These are phyloP conservation scores for Drosophila peninsularis DNA, from an alignment of 2,888 invertebrate species.

Conservation along the genomic window DNA sequence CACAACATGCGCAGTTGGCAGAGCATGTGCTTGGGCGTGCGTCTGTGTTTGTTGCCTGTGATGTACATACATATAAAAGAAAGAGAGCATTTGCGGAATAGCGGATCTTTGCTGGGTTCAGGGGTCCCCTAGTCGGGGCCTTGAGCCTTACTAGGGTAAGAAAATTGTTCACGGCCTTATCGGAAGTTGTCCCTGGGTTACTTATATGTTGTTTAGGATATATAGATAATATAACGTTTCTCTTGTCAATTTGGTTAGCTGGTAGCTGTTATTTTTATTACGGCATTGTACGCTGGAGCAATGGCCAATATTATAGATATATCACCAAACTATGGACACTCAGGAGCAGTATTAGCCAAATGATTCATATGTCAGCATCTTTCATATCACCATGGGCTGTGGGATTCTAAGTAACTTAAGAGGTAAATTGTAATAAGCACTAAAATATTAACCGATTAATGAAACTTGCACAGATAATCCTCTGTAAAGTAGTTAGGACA, in stretches of 20 bases:
- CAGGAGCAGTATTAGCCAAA: conserved; percentile 90
- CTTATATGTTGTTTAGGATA: conserved; percentile 88
- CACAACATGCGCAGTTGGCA: no score
- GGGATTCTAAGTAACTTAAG: conserved; percentile 87
- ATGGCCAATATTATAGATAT: conserved; percentile 92
- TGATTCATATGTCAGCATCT: conserved; percentile 91
- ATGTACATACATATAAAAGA: no score
- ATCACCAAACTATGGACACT: conserved; percentile 89
- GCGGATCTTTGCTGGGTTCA: no score
- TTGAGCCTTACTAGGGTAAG: conserved; percentile 88
- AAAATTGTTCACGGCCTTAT: conserved; percentile 88
- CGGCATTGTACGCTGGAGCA: conserved; percentile 90
- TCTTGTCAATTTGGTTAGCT: conserved; percentile 89
- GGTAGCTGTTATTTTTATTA: conserved; percentile 89
- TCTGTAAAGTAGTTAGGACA: no score
- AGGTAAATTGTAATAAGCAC: conserved; percentile 85
- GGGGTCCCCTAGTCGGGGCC: no score
- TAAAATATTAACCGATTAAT: not conserved
- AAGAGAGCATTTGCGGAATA: no score
- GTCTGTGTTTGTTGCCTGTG: no score
- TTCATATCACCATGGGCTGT: conserved; percentile 89
- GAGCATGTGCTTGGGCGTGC: no score
- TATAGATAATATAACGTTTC: conserved; percentile 87
- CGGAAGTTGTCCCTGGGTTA: conserved; percentile 89
- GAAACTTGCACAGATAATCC: not conserved